phyloP scores from a whole-genome alignment of 2,113 vertebrate species.

The Cephalopterus ornatus region DNA sequence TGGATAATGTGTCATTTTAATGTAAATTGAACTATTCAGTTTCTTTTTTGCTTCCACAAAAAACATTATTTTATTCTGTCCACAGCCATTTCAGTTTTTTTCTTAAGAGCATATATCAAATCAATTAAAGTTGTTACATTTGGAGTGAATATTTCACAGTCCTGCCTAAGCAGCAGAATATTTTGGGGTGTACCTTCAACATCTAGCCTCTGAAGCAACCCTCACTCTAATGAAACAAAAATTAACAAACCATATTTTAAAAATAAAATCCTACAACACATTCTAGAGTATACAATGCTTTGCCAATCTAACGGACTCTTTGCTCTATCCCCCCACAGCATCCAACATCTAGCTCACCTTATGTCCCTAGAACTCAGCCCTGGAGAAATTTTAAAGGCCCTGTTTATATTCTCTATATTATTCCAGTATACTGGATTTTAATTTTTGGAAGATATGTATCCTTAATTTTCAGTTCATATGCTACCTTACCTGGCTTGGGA shows the following conservation, averaged over 20 bases:
- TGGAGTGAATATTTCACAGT: background rate
- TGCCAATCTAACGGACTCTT: background rate
- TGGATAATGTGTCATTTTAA: background rate
- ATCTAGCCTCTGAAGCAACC: background rate
- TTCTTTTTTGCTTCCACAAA: background rate
- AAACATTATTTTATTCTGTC: background rate
- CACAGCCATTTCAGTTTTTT: background rate
- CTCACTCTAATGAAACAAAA: background rate
- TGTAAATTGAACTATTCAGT: background rate
- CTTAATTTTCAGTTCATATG: background rate
- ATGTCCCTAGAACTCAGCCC: background rate
- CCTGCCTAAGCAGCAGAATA: background rate
- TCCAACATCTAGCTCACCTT: background rate
- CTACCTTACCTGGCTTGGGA: background rate
- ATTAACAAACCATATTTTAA: background rate
- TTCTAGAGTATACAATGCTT: background rate
- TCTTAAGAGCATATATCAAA: background rate
- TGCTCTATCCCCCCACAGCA: background rate
- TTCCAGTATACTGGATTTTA: background rate
- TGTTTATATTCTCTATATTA: background rate
- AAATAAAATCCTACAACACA: background rate
- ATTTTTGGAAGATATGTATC: background rate
- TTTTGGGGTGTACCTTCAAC: background rate
- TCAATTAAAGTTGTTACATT: background rate
- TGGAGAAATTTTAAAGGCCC: background rate